These are phyloP conservation scores for Thecocarcelia acutangulata DNA, from an alignment of 2,888 invertebrate genomes.

Conservation along the genomic window DNA sequence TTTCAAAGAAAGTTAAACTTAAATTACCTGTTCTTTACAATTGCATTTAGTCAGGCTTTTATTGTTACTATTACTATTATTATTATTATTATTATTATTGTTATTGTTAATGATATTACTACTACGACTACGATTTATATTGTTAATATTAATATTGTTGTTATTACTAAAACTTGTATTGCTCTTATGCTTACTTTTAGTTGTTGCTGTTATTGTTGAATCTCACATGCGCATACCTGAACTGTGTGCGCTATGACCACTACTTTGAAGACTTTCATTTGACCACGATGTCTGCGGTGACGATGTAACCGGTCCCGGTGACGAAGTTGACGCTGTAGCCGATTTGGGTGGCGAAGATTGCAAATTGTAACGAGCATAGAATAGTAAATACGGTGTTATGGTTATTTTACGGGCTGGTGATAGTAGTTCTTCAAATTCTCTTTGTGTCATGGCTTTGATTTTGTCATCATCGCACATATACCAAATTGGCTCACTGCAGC, in stretches of 20 bases:
- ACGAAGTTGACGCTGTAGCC: constrained; percentile 50
- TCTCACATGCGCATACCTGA: constrained; percentile 74
- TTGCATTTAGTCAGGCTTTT: constrained; percentile 69
- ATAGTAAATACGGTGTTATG: constrained; percentile 92
- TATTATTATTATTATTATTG: constrained; percentile 29
- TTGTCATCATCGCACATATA: constrained; percentile 94
- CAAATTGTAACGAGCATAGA: constrained; percentile 87
- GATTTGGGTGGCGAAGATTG: constrained; percentile 73
- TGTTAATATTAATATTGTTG: constrained; percentile 32
- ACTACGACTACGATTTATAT: constrained; percentile 10
- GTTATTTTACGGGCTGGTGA: constrained; percentile 88
- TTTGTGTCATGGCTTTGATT: constrained; percentile 88
- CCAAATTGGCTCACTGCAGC: constrained; percentile 84
- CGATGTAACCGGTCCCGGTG: constrained; percentile 70
- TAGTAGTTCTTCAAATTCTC: constrained; percentile 90
- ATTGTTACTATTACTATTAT: constrained; percentile 43
- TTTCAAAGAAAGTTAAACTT: constrained; percentile 57
- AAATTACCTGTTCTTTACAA: constrained; percentile 69
- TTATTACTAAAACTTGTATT: constrained; percentile 49
- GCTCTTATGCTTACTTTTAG: constrained; percentile 63
- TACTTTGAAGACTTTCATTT: constrained; percentile 75
- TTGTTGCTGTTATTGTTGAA: constrained; percentile 51
- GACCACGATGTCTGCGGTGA: constrained; percentile 75
- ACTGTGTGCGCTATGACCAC: constrained; percentile 66
- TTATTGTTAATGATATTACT: constrained; percentile 30